A percentile compares a stretch with the other conserved stretches of the same genome.
phyloP scores from a whole-genome alignment of 2,888 invertebrate species.

The Odontocolon sp. region DNA sequence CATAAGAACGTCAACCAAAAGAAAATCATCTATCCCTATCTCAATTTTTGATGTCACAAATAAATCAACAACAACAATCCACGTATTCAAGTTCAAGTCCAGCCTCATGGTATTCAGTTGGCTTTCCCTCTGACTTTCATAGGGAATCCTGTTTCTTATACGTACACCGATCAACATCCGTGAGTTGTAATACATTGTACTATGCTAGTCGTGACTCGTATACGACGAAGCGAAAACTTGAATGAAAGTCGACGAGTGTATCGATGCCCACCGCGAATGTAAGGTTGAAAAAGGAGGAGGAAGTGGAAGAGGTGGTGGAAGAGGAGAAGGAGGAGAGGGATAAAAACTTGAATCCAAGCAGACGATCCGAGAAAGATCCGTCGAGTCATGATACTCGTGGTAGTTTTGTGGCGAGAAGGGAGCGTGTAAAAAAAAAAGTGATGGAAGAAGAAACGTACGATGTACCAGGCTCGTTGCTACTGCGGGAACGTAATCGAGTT shows the following conservation, averaged over 20 bases:
- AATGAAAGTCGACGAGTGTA: slow-evolving; percentile 13
- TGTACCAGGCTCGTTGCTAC: neutral
- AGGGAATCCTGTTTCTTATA: slow-evolving; percentile 47
- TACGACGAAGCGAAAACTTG: neutral
- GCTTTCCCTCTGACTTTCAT: slow-evolving; percentile 30
- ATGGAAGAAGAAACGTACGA: neutral
- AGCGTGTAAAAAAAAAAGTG: neutral
- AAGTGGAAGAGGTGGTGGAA: no score
- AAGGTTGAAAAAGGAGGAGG: no score
- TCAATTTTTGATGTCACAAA: no score
- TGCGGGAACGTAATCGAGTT: slow-evolving; percentile 48
- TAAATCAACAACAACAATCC: slow-evolving; percentile 17
- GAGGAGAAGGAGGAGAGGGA: neutral
- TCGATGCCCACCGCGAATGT: no score
- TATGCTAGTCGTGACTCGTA: no score
- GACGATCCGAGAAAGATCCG: slow-evolving; percentile 4
- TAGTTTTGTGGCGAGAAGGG: neutral
- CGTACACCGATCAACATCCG: no score
- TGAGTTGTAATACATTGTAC: no score
- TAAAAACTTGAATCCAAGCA: neutral
- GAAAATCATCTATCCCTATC: no score
- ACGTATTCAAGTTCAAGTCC: slow-evolving; percentile 38
- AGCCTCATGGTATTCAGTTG: slow-evolving; percentile 36
- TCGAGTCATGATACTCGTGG: neutral
- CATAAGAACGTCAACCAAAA: no score